Base-by-base conservation (phyloP, 2,888 invertebrate species). In the Harpalus rufipes region DNA sequence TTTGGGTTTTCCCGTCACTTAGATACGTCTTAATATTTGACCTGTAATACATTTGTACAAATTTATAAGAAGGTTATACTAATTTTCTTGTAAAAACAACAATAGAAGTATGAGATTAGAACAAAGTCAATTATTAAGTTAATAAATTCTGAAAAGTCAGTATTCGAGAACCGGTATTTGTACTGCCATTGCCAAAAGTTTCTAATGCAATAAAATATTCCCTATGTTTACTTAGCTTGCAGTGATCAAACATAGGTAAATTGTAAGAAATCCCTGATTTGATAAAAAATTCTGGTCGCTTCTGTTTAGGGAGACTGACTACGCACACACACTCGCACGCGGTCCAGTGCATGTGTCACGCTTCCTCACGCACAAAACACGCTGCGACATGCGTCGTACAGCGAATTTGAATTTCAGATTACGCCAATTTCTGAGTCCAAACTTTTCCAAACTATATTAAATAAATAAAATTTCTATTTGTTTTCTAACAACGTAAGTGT, bases 381-480 rank as follows among this genome's bases (percentile, higher is more conserved):
- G 61, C 58, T 18, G 16, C 21, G 59, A 65, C 41, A 39, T 61
- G 63, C 84, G 44, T 41, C 25, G 65, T 32, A 82, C 82, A 39
- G 51, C 51, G 56, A 84, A 84, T 84, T 84, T 84, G 84, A 84
- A 84, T 78, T 84, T 84, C 78, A 84, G 78, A 84, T 84, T 84
- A 78, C 84, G 44, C 44, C 84, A 84, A 76, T 84, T 78, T 78
- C 78, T 84, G 18, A 12, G 63, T 14, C 63, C 76, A 84, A 84
- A 84, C 78, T 84, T 84, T 84, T 6, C 65, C 12, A 84, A 76
- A 84, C 84, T 84, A 84, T 78, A 84, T 84, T 78, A 84, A 63
- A 84, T 84, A 84, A 84, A 84, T 78, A 84, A 84, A 65, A 78
- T 44, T 63, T 78, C 41, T 78, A 78, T 84, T 84, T 84, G 84